Conservation (phyloP, 2,888 invertebrate genomes). For the Cataglyphis altisquamis region DNA sequence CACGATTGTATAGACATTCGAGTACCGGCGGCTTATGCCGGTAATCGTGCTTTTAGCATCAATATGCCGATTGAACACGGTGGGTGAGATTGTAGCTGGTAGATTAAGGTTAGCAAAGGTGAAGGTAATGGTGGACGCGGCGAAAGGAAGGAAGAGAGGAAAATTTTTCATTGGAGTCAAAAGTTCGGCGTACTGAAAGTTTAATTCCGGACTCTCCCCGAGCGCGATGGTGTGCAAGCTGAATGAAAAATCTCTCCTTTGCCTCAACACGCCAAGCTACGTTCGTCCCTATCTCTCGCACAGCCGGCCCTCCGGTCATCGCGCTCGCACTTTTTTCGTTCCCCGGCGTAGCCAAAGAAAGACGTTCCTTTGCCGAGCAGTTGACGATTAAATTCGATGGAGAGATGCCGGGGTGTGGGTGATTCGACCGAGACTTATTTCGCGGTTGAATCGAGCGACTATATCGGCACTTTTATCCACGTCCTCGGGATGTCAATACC, state of each 20-base stretch:
- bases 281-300: background rate
- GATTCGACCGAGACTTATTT: conserved; percentile 49
- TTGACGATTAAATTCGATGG: conserved; percentile 68
- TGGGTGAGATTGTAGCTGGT: conserved; percentile 66
- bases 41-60: conserved; percentile 48
- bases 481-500: conserved; percentile 40
- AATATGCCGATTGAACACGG: conserved; percentile 41
- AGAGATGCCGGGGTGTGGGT: conserved; percentile 33
- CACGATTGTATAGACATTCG: conserved; percentile 48
- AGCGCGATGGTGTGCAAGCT: conserved; percentile 62
- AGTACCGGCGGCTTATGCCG: conserved; percentile 52
- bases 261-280: conserved; percentile 13
- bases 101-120: conserved; percentile 70
- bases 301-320: background rate
- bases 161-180: conserved; percentile 79
- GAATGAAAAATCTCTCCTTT: conserved; percentile 75
- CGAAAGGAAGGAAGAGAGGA: conserved; percentile 64
- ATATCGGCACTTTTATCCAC: conserved; percentile 47
- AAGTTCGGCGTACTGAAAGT: conserved; percentile 80
- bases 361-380: conserved; percentile 65
- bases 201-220: conserved; percentile 73
- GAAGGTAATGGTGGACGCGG: conserved; percentile 63
- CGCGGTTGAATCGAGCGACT: conserved; percentile 51
- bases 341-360: conserved; percentile 56
- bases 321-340: conserved; percentile 40